These are phyloP conservation scores for Antennarius striatus DNA, from an alignment of 2,113 vertebrate genomes.

Conservation along the genomic window DNA sequence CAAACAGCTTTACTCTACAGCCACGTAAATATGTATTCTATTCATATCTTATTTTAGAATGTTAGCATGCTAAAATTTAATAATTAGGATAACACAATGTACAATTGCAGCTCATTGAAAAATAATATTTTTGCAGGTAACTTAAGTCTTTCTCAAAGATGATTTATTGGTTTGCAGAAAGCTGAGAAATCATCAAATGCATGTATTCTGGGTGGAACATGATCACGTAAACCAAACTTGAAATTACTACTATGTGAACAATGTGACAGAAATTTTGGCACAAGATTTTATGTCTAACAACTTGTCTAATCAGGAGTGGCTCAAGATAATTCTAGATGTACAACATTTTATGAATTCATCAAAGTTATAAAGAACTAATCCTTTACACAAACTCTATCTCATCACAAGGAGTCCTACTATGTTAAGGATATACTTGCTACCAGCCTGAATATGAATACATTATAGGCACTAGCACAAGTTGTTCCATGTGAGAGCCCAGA, in stretches of 20 bases:
- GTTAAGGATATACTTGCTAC: slow-evolving; percentile 24
- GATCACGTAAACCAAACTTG: background rate
- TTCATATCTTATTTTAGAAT: background rate
- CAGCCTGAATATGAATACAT: slow-evolving; percentile 29
- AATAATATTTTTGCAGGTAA: too few relatives aligned
- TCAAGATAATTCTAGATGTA: too few relatives aligned
- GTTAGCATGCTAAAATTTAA: background rate
- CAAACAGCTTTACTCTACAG: too few relatives aligned
- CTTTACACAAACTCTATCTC: slow-evolving; percentile 2
- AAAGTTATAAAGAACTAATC: background rate
- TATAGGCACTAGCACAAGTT: slow-evolving; percentile 10
- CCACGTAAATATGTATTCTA: background rate
- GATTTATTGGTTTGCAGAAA: too few relatives aligned
- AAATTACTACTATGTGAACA: too few relatives aligned
- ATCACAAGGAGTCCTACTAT: slow-evolving; percentile 28
- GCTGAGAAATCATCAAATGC: too few relatives aligned
- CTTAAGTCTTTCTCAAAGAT: too few relatives aligned
- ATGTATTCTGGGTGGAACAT: background rate
- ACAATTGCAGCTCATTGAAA: background rate
- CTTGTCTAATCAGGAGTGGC: too few relatives aligned
- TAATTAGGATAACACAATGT: background rate
- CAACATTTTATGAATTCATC: background rate
- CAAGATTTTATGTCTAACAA: too few relatives aligned
- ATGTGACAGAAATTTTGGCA: too few relatives aligned
- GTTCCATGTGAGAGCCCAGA: slow-evolving; percentile 41